phyloP scores from a whole-genome alignment of 2,888 invertebrate species.

The Yponomeuta malinellus region DNA sequence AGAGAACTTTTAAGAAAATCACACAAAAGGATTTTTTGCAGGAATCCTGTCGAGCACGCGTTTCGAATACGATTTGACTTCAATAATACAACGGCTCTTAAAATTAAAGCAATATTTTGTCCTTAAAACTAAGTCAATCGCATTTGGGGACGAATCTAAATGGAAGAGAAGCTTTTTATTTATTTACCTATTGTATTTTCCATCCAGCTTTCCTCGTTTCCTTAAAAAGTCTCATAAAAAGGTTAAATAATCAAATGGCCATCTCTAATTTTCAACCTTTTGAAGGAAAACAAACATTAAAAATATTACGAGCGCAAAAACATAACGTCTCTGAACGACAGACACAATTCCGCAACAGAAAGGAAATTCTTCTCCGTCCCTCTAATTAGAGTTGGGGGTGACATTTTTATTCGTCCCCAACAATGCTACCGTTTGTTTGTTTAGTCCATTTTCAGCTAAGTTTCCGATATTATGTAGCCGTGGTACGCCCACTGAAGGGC shows the following conservation, averaged over 20 bases:
- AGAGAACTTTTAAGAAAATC: constrained; percentile 28
- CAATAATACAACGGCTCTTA: not conserved
- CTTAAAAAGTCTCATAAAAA: not conserved
- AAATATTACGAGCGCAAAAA: not conserved
- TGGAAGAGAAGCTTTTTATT: no score
- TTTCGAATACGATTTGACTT: constrained; percentile 30
- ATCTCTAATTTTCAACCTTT: not conserved
- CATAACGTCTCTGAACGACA: not conserved
- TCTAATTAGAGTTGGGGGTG: constrained; percentile 1
- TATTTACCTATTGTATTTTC: not conserved
- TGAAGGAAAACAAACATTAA: not conserved
- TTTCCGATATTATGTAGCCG: no score
- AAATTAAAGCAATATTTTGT: no score
- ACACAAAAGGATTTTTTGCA: constrained; percentile 44
- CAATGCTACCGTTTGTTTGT: no score
- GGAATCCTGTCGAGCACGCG: constrained; percentile 54
- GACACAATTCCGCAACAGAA: not conserved
- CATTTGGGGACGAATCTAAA: no score
- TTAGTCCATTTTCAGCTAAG: no score
- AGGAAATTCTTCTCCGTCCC: not conserved
- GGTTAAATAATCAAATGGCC: not conserved
- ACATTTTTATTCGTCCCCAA: not conserved
- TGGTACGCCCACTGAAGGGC: no score
- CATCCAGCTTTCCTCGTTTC: not conserved
- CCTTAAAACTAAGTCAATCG: no score